A percentile compares a stretch with the other conserved stretches of the same genome.
phyloP scores from a whole-genome alignment of 2,888 invertebrate genomes.

The Theretra japonica region DNA sequence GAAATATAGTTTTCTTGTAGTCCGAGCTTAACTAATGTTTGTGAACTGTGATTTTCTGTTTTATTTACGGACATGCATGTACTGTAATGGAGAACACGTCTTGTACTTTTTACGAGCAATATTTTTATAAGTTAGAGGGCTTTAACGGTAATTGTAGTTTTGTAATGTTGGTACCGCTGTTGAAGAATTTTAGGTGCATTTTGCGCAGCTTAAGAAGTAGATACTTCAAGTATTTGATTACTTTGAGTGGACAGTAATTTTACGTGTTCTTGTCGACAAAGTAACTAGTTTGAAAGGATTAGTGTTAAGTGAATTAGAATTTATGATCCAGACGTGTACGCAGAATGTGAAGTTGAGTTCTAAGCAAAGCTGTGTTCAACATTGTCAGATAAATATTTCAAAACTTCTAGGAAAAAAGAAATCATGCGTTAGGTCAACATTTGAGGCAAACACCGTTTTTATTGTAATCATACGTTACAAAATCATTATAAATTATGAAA shows the following conservation, averaged over 20 bases:
- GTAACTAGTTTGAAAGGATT: background rate
- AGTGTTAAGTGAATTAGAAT: background rate
- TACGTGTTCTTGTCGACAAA: too few relatives aligned
- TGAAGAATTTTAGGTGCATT: background rate
- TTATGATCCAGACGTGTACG: background rate
- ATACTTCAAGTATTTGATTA: background rate
- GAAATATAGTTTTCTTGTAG: slow-evolving; percentile 35
- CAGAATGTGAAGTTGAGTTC: too few relatives aligned
- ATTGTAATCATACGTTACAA: too few relatives aligned
- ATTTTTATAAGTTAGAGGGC: slow-evolving; percentile 7
- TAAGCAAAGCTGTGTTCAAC: too few relatives aligned
- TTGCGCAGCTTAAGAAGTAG: background rate
- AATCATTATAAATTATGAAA: too few relatives aligned
- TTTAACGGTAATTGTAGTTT: background rate
- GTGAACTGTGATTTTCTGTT: slow-evolving; percentile 17
- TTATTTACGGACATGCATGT: slow-evolving; percentile 11
- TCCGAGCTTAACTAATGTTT: slow-evolving; percentile 12
- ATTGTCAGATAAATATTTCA: too few relatives aligned
- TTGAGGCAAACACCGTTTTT: too few relatives aligned
- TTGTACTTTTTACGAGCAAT: background rate
- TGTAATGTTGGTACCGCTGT: background rate
- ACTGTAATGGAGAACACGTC: background rate
- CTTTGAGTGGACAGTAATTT: too few relatives aligned
- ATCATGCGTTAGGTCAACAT: too few relatives aligned
- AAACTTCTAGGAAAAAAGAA: too few relatives aligned